phyloP scores from a whole-genome alignment of 2,888 invertebrate genomes.

The Ornithoptera alexandrae region DNA sequence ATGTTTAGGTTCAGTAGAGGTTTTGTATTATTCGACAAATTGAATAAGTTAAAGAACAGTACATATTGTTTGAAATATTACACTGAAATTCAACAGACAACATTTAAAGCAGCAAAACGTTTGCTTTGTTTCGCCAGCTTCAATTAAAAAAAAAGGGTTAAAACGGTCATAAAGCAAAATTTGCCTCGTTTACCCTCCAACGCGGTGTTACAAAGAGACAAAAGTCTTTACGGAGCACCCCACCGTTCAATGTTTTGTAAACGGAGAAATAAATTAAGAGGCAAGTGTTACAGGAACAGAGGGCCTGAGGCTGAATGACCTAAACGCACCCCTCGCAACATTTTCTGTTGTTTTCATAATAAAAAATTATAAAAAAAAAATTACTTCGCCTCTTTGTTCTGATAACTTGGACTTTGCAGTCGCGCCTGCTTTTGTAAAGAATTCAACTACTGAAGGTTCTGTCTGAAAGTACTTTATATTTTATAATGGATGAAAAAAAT shows the following conservation, averaged over 20 bases:
- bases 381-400: background rate
- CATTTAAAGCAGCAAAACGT: background rate
- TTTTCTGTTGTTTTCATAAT: slow-evolving; percentile 12
- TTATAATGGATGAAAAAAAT: background rate
- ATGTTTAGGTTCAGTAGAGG: too few species aligned
- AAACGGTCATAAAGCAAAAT: slow-evolving; percentile 26
- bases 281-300: slow-evolving; percentile 30
- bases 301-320: slow-evolving; percentile 2
- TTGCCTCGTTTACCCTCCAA: slow-evolving; percentile 28
- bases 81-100: slow-evolving; percentile 3
- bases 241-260: slow-evolving; percentile 30
- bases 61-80: background rate
- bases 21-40: too few species aligned
- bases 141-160: slow-evolving; percentile 17
- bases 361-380: slow-evolving; percentile 4
- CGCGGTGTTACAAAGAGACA: slow-evolving; percentile 27
- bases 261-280: slow-evolving; percentile 32
- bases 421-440: background rate
- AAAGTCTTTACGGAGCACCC: slow-evolving; percentile 20
- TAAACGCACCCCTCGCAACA: background rate
- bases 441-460: background rate
- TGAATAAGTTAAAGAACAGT: too few species aligned
- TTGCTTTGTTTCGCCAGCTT: slow-evolving; percentile 6
- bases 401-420: background rate
- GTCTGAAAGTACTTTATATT: background rate